phyloP scores from a whole-genome alignment of 2,797 vertebrate genomes.

The Ispidina picta region DNA sequence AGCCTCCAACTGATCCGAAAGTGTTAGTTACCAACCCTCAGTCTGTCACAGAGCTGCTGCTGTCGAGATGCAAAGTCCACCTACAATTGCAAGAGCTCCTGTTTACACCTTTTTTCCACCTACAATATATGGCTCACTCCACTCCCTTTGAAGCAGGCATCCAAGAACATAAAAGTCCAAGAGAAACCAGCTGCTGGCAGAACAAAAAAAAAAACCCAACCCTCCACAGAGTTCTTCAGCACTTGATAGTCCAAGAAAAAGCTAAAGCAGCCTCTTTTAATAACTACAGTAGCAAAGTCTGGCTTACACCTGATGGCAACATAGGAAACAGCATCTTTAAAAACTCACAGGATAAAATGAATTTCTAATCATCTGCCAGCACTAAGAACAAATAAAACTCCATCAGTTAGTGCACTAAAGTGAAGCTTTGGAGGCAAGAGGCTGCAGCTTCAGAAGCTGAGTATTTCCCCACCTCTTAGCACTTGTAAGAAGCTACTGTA shows the following conservation, averaged over 20 bases:
- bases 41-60: background rate
- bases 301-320: background rate
- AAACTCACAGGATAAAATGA: background rate
- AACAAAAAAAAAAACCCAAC: background rate
- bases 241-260: background rate
- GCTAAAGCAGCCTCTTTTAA: background rate
- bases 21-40: background rate
- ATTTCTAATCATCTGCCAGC: background rate
- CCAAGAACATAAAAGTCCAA: background rate
- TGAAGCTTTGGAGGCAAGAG: background rate
- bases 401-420: too few relatives aligned
- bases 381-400: background rate
- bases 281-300: background rate
- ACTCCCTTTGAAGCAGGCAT: background rate
- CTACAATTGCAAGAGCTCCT: background rate
- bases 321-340: background rate
- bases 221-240: background rate
- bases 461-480: background rate
- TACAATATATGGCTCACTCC: background rate
- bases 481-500: background rate
- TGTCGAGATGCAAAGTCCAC: background rate
- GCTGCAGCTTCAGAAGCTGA: background rate
- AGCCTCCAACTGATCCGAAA: background rate
- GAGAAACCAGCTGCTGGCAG: background rate
- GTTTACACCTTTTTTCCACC: background rate